Conservation (phyloP, 2,113 vertebrate species). For the Anhinga rufa region DNA sequence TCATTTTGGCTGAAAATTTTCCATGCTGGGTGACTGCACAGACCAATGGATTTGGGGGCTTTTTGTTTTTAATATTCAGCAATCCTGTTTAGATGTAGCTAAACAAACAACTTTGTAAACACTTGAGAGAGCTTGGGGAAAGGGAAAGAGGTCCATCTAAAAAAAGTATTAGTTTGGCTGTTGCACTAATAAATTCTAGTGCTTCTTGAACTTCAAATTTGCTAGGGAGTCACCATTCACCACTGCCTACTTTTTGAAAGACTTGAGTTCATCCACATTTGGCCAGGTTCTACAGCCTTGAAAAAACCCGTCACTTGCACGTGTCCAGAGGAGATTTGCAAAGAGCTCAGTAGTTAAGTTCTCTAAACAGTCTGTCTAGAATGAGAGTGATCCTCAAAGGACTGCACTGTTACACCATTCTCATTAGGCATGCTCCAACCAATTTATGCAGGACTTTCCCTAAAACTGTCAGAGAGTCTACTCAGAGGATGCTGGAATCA, state of each 20-base stretch:
- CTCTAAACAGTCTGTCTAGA: neutral
- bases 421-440: neutral
- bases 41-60: neutral
- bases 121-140: neutral
- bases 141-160: fast-evolving
- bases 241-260: neutral
- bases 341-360: neutral
- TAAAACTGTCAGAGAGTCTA: neutral
- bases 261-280: neutral
- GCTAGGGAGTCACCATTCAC: neutral
- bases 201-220: neutral
- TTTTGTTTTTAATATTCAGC: neutral
- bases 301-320: neutral
- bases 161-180: neutral
- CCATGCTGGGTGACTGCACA: neutral
- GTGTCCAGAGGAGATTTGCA: neutral
- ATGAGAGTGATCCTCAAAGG: neutral
- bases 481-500: neutral
- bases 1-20: neutral
- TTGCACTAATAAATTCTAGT: neutral
- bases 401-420: neutral
- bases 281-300: neutral
- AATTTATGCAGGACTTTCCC: neutral
- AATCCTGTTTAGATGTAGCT: neutral
- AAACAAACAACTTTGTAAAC: neutral